Conservation (phyloP, 2,113 vertebrate species). For the Lathamus discolor region DNA sequence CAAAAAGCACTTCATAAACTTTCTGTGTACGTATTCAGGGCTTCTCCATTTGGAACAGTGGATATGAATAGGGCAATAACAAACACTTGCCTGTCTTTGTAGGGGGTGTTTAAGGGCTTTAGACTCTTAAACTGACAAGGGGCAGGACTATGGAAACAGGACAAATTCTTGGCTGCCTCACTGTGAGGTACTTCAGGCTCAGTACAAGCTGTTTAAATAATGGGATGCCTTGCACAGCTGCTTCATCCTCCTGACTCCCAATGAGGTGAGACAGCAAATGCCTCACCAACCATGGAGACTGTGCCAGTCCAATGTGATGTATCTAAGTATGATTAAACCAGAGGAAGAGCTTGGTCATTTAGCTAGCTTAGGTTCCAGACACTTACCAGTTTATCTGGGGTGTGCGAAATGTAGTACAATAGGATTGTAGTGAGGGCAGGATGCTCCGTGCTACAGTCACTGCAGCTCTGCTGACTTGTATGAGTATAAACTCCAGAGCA, state of each 20-base stretch:
- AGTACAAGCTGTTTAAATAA: conserved; percentile 16
- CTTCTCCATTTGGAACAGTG: neutral
- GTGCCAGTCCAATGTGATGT: neutral
- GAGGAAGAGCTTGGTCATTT: neutral
- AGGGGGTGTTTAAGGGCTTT: neutral
- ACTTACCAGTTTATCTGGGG: neutral
- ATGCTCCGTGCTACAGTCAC: neutral
- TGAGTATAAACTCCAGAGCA: neutral
- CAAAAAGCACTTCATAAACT: neutral
- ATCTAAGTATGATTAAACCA: neutral
- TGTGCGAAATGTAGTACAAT: neutral
- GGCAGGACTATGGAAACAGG: neutral
- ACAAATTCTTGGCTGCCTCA: neutral
- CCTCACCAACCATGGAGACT: neutral
- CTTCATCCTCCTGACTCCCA: conserved; percentile 15
- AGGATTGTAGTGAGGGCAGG: neutral
- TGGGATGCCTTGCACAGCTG: neutral
- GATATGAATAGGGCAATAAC: neutral
- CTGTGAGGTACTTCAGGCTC: conserved; percentile 6
- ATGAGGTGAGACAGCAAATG: conserved; percentile 10
- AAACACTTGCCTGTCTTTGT: neutral
- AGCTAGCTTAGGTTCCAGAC: neutral
- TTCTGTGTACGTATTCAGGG: neutral
- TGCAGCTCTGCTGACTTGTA: neutral
- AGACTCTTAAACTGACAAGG: neutral